Conservation (phyloP, 2,113 vertebrate genomes). For the Oryctolagus cuniculus region mOryCun1.1 NC_091447.1:58706001-58706500, state of each 20-base stretch:
- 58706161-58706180: slow-evolving; percentile 74
- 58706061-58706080: slow-evolving; percentile 49
- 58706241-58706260: not conserved
- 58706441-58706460: not conserved
- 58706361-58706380: not conserved
- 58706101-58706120: slow-evolving; percentile 75
- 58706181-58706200: slow-evolving; percentile 50
- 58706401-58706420: too few relatives aligned
- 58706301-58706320: not conserved
- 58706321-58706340: not conserved
- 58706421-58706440: not conserved
- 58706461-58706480: not conserved
- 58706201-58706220: not conserved
- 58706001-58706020: rapidly evolving
- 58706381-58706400: not conserved
- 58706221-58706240: not conserved
- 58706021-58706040: not conserved
- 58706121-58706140: slow-evolving; percentile 42
- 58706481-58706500: not conserved
- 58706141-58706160: slow-evolving; percentile 65
- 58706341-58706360: not conserved
- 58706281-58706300: slow-evolving; percentile 36
- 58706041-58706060: not conserved
- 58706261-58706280: slow-evolving; percentile 71
- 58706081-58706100: not conserved